These are phyloP conservation scores for Propithecus deckenii DNA, from an alignment of 2,797 vertebrate genomes.

Conservation along the genomic window DNA sequence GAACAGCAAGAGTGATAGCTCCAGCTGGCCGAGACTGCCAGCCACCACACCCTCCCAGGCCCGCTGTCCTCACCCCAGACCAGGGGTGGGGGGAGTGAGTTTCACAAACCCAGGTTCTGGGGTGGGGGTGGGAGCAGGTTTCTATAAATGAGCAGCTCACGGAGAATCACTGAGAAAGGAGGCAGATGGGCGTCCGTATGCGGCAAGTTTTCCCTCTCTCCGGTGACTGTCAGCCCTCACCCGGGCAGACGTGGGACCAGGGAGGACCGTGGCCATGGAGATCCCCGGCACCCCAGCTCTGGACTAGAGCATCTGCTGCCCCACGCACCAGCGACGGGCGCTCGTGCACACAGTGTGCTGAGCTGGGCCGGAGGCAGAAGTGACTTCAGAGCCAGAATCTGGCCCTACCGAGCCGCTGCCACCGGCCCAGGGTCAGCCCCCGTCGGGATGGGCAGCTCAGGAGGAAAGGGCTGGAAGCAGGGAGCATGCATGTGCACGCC, in stretches of 20 bases:
- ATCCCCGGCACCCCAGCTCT: neutral
- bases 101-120: neutral
- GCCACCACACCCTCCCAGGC: neutral
- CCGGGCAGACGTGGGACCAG: accelerated
- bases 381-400: neutral
- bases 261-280: neutral
- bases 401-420: accelerated
- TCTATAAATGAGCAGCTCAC: neutral
- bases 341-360: accelerated
- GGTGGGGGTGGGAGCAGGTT: neutral
- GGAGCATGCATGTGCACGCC: constrained; percentile 58
- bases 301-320: neutral
- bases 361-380: neutral
- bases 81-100: neutral
- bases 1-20: neutral
- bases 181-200: neutral
- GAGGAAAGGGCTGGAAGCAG: neutral
- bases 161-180: neutral
- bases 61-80: neutral
- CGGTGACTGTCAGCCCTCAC: neutral
- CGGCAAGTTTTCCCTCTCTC: neutral
- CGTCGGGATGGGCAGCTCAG: neutral
- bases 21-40: neutral
- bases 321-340: accelerated
- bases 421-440: neutral